Conservation (phyloP, 92 coral and sea anemone genomes). For the Siderastrea radians region DNA sequence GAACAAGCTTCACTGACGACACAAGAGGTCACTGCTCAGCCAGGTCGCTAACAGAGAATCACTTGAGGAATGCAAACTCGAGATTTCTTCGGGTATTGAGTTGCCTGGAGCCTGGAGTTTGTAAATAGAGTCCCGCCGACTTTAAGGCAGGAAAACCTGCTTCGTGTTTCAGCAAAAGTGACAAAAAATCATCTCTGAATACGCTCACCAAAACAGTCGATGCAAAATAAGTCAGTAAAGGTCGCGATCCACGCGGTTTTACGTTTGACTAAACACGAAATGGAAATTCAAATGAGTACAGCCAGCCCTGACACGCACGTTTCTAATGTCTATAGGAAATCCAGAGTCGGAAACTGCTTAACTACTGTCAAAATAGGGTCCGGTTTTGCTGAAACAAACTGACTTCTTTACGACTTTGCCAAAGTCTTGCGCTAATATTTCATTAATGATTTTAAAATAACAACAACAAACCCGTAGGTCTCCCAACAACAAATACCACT, state of each 20-base stretch:
- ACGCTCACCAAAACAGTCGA: neutral
- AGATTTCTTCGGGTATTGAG: slow-evolving; percentile 28
- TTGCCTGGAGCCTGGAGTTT: slow-evolving; percentile 54
- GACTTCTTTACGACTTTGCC: neutral
- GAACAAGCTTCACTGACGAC: neutral
- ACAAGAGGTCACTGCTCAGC: slow-evolving; percentile 1
- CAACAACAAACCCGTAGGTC: slow-evolving; percentile 21
- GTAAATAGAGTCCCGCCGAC: slow-evolving; percentile 42
- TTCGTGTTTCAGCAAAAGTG: slow-evolving; percentile 3
- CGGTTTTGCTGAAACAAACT: neutral
- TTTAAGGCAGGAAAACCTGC: slow-evolving; percentile 11
- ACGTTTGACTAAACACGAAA: neutral
- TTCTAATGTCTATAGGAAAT: slow-evolving; percentile 4
- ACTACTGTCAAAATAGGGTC: slow-evolving; percentile 15
- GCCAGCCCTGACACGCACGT: neutral
- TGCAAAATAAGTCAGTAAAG: neutral
- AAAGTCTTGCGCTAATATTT: neutral
- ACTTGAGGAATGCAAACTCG: slow-evolving; percentile 48
- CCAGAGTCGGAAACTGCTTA: slow-evolving; percentile 23
- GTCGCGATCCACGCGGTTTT: neutral
- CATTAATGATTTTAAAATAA: slow-evolving; percentile 12
- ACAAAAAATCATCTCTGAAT: neutral
- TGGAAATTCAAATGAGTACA: neutral
- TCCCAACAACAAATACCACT: slow-evolving; percentile 16
- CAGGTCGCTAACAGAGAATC: slow-evolving; percentile 11